Conservation (phyloP, 2,113 vertebrate genomes). For the Rhynchomys soricoides region DNA sequence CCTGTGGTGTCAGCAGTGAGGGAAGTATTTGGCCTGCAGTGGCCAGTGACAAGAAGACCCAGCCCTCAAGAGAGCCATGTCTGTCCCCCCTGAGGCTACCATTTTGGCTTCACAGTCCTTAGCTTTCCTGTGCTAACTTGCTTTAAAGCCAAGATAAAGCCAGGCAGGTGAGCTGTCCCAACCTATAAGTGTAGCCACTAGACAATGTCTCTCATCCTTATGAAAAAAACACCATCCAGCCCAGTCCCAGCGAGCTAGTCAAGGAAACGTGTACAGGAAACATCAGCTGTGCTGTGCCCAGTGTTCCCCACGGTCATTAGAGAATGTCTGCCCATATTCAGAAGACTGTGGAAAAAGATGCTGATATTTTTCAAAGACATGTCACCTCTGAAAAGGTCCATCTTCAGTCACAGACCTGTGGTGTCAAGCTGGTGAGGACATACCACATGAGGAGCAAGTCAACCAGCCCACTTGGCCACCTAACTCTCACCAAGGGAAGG, state of each 20-base stretch:
- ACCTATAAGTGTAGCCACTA: not conserved
- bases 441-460: fast-evolving
- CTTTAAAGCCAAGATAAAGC: not conserved
- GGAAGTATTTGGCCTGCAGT: not conserved
- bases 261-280: fast-evolving
- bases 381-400: not conserved
- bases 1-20: not conserved
- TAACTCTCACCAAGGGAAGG: not conserved
- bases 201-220: fast-evolving
- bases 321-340: not conserved
- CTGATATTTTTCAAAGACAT: not conserved
- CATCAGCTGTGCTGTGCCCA: fast-evolving
- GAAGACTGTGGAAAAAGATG: not conserved
- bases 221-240: fast-evolving
- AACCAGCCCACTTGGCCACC: not conserved
- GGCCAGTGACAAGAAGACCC: not conserved
- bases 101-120: no score
- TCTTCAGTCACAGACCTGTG: not conserved
- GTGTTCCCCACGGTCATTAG: no score
- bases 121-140: not conserved
- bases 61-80: not conserved
- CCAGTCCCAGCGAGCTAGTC: not conserved
- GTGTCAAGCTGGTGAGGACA: fast-evolving
- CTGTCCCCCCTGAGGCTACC: not conserved
- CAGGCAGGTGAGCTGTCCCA: not conserved